Conservation (phyloP, 2,797 vertebrate genomes). For the Tinamus major region DNA sequence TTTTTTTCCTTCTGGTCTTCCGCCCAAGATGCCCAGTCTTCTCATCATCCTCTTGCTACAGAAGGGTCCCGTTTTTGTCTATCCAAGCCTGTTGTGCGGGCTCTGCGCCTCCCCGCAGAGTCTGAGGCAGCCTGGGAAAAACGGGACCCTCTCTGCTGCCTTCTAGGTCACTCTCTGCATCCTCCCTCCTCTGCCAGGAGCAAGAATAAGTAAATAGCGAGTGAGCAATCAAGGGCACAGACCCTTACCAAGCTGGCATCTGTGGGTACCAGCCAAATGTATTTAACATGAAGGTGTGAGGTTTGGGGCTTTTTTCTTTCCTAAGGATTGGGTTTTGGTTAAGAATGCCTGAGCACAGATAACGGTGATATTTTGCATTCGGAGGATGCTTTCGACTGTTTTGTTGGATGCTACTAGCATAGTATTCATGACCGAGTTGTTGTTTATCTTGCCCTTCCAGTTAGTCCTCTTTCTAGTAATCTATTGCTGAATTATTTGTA, state of each 20-base stretch:
- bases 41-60: neutral
- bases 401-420: neutral
- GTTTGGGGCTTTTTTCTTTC: neutral
- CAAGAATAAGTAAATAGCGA: neutral
- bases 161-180: neutral
- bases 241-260: neutral
- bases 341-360: neutral
- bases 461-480: neutral
- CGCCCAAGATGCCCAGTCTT: neutral
- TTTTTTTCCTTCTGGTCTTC: neutral
- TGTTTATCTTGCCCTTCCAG: neutral
- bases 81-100: neutral
- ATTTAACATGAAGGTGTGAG: neutral
- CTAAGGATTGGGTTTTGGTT: fast-evolving
- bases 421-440: neutral
- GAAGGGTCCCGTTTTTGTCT: neutral
- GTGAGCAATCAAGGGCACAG: neutral
- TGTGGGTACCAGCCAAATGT: neutral
- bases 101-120: neutral
- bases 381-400: neutral
- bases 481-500: neutral
- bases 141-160: neutral
- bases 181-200: neutral
- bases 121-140: neutral
- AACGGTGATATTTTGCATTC: neutral